These are phyloP conservation scores for Macrocentrus cingulum DNA, from an alignment of 1,140 invertebrate species.

Conservation along the genomic window DNA sequence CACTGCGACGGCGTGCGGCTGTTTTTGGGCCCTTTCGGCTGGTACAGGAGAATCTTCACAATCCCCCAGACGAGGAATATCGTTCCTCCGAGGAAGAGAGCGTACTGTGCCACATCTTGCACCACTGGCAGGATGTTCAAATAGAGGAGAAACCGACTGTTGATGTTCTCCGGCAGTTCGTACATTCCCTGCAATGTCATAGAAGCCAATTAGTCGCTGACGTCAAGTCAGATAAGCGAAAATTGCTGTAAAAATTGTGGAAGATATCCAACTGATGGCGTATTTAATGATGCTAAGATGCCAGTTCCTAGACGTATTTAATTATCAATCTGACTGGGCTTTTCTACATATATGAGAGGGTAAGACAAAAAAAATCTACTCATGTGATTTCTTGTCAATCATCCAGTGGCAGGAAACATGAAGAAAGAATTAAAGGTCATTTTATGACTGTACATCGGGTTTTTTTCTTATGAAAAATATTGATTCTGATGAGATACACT, in stretches of 20 bases:
- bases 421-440: constrained; percentile 1
- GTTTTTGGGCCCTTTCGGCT: constrained; percentile 32
- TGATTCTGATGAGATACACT: constrained; percentile 5
- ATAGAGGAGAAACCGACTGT: constrained; percentile 70
- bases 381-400: not conserved
- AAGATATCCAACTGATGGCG: no score
- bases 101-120: constrained; percentile 63
- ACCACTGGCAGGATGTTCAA: constrained; percentile 68
- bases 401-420: not conserved
- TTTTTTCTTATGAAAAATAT: not conserved
- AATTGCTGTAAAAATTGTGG: no score
- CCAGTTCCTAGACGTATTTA: no score
- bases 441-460: not conserved
- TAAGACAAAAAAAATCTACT: no score
- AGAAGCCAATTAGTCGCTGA: constrained; percentile 19
- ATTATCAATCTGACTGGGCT: no score
- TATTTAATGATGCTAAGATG: no score
- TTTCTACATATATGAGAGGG: no score
- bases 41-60: constrained; percentile 48
- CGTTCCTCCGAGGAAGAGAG: constrained; percentile 61
- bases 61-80: constrained; percentile 58
- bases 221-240: no score
- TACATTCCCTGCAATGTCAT: constrained; percentile 67
- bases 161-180: constrained; percentile 63
- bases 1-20: constrained; percentile 32